phyloP scores from a whole-genome alignment of 2,113 vertebrate genomes.

The Ahaetulla prasina region DNA sequence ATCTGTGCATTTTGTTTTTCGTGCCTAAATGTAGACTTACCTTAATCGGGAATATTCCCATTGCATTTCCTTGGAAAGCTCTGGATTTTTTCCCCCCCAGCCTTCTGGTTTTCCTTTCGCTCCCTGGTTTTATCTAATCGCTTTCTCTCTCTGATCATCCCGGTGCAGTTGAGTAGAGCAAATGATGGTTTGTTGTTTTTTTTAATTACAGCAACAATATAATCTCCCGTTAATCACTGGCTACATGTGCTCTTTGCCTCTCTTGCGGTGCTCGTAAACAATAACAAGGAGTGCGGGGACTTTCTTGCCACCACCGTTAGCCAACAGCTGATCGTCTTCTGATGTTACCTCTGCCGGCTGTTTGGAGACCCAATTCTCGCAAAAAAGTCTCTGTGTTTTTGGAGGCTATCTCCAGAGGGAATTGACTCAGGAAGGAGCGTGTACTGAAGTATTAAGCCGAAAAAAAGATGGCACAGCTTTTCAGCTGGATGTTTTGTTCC shows the following conservation, averaged over 20 bases:
- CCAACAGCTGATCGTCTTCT: not conserved
- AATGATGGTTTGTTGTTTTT: conserved; percentile 74
- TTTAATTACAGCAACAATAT: conserved; percentile 77
- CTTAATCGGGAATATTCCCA: not conserved
- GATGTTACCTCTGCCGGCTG: not conserved
- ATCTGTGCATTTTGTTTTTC: too few species aligned
- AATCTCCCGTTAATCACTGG: conserved; percentile 76
- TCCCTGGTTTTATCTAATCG: conserved; percentile 75
- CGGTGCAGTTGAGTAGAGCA: conserved; percentile 73
- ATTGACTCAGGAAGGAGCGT: not conserved
- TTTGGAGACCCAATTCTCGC: conserved; percentile 42
- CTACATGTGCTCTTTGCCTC: conserved; percentile 61
- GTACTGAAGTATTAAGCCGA: not conserved
- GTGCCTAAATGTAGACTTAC: too few species aligned
- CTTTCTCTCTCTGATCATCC: conserved; percentile 65
- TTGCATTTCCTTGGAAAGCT: conserved; percentile 9
- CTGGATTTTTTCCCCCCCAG: conserved; percentile 15
- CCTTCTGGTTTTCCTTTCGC: conserved; percentile 57
- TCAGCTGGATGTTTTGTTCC: not conserved
- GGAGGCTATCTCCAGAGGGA: not conserved
- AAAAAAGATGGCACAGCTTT: too few species aligned
- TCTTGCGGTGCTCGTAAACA: conserved; percentile 64
- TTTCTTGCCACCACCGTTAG: not conserved
- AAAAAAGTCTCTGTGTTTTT: conserved; percentile 33
- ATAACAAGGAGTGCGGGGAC: conserved; percentile 37